These are phyloP conservation scores for Sphyrna mokarran DNA, from an alignment of 2,113 vertebrate genomes.

Conservation along the genomic window DNA sequence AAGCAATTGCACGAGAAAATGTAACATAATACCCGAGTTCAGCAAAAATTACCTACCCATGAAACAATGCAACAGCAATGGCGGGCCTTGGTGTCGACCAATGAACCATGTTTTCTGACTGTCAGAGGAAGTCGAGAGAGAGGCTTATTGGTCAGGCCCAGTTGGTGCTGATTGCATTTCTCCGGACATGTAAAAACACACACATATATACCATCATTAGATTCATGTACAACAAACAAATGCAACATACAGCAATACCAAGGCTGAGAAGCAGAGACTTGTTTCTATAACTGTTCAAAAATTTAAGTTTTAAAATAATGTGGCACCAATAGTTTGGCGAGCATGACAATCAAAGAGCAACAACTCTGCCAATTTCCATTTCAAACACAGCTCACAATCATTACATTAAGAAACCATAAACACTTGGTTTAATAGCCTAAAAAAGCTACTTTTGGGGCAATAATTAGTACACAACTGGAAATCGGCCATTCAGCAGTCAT, in stretches of 20 bases:
- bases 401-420: not conserved
- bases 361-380: conserved; percentile 9
- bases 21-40: conserved; percentile 24
- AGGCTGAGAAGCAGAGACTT: conserved; percentile 23
- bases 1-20: conserved; percentile 34
- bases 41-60: conserved; percentile 38
- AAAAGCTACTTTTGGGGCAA: not conserved
- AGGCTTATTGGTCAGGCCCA: conserved; percentile 38
- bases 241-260: conserved; percentile 31
- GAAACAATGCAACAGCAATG: conserved; percentile 38
- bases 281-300: not conserved
- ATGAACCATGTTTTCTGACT: conserved; percentile 38
- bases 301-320: not conserved
- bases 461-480: not conserved
- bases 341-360: not conserved
- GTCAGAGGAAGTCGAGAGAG: conserved; percentile 38
- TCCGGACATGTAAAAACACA: conserved; percentile 37
- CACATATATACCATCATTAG: conserved; percentile 37
- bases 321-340: not conserved
- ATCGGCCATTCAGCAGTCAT: not conserved
- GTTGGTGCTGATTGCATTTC: conserved; percentile 37
- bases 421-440: not conserved
- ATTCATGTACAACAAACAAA: conserved; percentile 35
- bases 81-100: conserved; percentile 38
- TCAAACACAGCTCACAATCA: not conserved